Percentiles rank a stretch among this genome's conserved stretches.
Conservation (phyloP, 2,113 vertebrate species). For the Actenoides hombroni region DNA sequence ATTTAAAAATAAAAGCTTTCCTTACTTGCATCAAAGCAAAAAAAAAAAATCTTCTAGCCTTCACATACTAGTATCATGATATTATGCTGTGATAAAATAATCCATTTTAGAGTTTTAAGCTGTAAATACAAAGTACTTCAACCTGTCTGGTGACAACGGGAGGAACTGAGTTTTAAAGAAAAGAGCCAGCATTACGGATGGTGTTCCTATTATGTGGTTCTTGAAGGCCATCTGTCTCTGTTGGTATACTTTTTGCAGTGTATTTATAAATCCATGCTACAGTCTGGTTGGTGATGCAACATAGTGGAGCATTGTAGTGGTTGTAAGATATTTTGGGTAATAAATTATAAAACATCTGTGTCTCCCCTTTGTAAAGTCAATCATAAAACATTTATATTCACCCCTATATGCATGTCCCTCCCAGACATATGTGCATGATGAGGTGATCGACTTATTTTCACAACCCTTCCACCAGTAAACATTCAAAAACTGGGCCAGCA, state of each 20-base stretch:
- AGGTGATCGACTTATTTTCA: neutral
- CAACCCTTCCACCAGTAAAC: neutral
- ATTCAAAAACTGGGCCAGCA: neutral
- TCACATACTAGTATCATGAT: slow-evolving; percentile 71
- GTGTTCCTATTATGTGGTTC: slow-evolving; percentile 17
- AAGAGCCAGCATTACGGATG: slow-evolving; percentile 23
- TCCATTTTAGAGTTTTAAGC: slow-evolving; percentile 72
- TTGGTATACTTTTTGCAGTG: fast-evolving
- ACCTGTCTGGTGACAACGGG: slow-evolving; percentile 72
- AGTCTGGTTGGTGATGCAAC: neutral
- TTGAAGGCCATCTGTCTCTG: slow-evolving; percentile 22
- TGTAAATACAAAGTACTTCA: slow-evolving; percentile 80
- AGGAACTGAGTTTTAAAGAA: slow-evolving; percentile 73
- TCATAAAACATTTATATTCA: neutral
- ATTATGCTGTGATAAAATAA: slow-evolving; percentile 75
- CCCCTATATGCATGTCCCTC: neutral
- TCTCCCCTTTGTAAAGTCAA: neutral
- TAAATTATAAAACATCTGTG: neutral
- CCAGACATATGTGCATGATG: neutral
- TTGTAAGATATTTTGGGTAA: neutral
- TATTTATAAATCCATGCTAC: neutral
- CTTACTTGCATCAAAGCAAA: slow-evolving; percentile 72
- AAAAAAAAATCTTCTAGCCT: slow-evolving; percentile 61
- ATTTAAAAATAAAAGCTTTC: slow-evolving; percentile 81
- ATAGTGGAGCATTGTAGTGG: neutral